Percentiles rank a stretch among this genome's conserved stretches.
These are phyloP conservation scores for Sitta carolinensis DNA, from an alignment of 2,797 vertebrate species.

Conservation along the genomic window DNA sequence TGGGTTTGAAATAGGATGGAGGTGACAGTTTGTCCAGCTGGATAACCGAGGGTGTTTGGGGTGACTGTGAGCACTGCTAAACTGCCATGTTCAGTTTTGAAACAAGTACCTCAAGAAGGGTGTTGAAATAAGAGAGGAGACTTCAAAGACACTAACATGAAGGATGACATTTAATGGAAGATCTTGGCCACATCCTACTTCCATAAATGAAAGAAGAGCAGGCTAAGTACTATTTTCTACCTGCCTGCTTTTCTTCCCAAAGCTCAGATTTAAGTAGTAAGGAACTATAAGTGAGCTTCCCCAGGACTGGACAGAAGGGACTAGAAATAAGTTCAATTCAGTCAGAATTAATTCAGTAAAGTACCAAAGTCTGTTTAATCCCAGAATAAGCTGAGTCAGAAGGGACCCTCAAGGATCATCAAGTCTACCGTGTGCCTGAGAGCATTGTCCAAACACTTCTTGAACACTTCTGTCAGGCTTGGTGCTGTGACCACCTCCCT, in stretches of 20 bases:
- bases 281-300: not conserved
- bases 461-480: not conserved
- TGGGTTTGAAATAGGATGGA: not conserved
- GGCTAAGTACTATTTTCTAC: not conserved
- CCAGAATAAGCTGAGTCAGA: not conserved
- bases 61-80: not conserved
- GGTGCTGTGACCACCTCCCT: not conserved
- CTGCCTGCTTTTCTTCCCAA: not conserved
- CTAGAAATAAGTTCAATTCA: not conserved
- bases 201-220: not conserved
- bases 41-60: not conserved
- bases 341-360: not conserved
- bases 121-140: not conserved
- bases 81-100: not conserved
- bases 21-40: not conserved
- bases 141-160: not conserved
- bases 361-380: not conserved
- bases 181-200: not conserved
- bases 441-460: not conserved
- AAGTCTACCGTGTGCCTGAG: not conserved
- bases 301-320: not conserved
- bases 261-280: not conserved
- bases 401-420: not conserved
- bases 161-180: not conserved
- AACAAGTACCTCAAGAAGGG: not conserved